phyloP scores from a whole-genome alignment of 2,888 invertebrate genomes.

The Rosalia funebris region DNA sequence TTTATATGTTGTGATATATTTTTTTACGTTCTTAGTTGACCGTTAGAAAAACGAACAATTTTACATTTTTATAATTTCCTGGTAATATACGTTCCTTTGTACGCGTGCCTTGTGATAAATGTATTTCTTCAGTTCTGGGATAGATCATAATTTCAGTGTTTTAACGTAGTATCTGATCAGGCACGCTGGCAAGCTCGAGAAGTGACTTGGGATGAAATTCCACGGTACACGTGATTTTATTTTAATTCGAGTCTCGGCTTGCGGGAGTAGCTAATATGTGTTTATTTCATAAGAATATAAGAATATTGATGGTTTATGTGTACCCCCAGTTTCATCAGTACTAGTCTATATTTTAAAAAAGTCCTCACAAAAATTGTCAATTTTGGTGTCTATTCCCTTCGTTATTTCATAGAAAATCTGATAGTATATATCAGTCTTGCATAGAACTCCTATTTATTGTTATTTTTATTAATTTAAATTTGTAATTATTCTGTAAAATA shows the following conservation, averaged over 20 bases:
- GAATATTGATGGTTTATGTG: slow-evolving; percentile 34
- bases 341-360: slow-evolving; percentile 43
- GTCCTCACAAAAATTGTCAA: slow-evolving; percentile 43
- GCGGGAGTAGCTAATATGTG: slow-evolving; percentile 11
- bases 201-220: slow-evolving; percentile 7
- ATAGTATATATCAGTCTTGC: slow-evolving; percentile 37
- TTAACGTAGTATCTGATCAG: slow-evolving; percentile 14
- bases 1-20: slow-evolving; percentile 25
- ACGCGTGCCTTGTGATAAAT: slow-evolving; percentile 51
- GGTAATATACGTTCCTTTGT: slow-evolving; percentile 37
- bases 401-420: slow-evolving; percentile 40
- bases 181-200: slow-evolving; percentile 8
- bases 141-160: slow-evolving; percentile 30
- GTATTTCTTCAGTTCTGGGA: slow-evolving; percentile 45
- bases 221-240: slow-evolving; percentile 2
- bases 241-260: slow-evolving; percentile 5
- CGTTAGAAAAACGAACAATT: slow-evolving; percentile 15
- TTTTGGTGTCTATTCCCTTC: slow-evolving; percentile 44
- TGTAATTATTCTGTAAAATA: slow-evolving; percentile 50
- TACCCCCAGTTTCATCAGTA: slow-evolving; percentile 38
- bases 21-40: slow-evolving; percentile 4
- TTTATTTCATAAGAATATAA: slow-evolving; percentile 26
- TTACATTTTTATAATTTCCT: slow-evolving; percentile 18
- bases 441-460: slow-evolving; percentile 49
- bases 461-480: slow-evolving; percentile 48